Evolutionary conservation across 2,113 vertebrate species (phyloP), one percentile per base, ranked within the genome.

Genomic region (Dipodomys stephensi): DNA sequence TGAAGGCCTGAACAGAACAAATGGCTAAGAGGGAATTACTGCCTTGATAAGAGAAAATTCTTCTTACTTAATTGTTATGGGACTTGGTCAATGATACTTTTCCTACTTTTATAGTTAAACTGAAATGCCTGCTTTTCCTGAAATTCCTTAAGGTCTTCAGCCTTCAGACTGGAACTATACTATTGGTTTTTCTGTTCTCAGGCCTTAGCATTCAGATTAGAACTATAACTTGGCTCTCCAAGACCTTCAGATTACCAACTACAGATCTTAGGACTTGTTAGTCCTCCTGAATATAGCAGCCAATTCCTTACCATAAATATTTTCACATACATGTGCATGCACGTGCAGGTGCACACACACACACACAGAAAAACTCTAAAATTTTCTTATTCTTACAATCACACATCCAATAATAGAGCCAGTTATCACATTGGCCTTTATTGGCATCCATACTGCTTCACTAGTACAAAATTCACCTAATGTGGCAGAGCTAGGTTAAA

Each of bases 271-370:
- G 28, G 30, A 73, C 6, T 80, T 65, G 67, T 74, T 67, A 57
- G 39, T 78, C 46, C 88, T 27, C 44, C 15, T 64, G 23, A 64
- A 23, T 69, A 82, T 22, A 62, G 19, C 0, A 78, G 7, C 1
- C 16, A 91, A 18, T 78, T 91, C 39, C n/a, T 91, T 93, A 88
- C 27, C 44, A 88, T 39, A 80, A 87, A 81, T 72, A 68, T 23
- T 44, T 7, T 7, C 15, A 35, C 5, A 39, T 10, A 49, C 39
- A 80, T 4, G 49, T 16, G 9, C 27, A 64, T 19, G 46, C n/a
- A 28, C 27, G 53, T 15, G 44, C 32, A n/a, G 7, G 57, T 28
- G 23, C 18, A 32, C 25, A 35, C 19, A 74, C 65, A 87, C 16
- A 8, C n/a, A 81, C 30, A 69, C 7, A 85, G 15, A 39, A 81